These are phyloP conservation scores for Argopecten irradians DNA, from an alignment of 1,140 invertebrate species.

Conservation along the genomic window DNA sequence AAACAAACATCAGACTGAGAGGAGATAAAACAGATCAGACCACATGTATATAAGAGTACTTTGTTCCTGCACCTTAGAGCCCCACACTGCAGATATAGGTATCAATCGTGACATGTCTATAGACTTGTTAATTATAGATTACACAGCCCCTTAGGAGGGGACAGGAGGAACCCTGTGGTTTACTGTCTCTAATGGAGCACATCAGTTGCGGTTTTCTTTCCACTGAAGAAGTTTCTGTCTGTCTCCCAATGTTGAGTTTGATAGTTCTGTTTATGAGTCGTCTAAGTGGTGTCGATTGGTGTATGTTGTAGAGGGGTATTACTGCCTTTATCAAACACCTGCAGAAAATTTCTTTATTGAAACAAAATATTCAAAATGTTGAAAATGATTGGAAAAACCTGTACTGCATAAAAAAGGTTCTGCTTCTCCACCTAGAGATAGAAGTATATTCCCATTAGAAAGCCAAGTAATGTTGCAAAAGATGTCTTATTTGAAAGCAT, in stretches of 20 bases:
- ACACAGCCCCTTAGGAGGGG: neutral
- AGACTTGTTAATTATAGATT: neutral
- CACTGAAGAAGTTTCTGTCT: neutral
- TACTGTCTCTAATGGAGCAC: neutral
- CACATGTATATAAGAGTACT: neutral
- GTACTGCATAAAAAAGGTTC: too few species aligned
- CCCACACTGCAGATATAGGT: neutral
- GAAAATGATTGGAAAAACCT: too few species aligned
- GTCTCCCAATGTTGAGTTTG: neutral
- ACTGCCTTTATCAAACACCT: neutral
- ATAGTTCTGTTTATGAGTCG: neutral
- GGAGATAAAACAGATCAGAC: neutral
- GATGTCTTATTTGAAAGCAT: too few species aligned
- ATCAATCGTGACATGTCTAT: neutral
- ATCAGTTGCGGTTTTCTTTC: neutral
- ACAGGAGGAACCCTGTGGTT: neutral
- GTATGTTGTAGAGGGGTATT: neutral
- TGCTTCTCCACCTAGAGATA: too few species aligned
- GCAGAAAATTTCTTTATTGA: neutral
- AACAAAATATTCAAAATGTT: neutral
- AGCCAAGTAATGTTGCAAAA: too few species aligned
- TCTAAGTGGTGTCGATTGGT: neutral
- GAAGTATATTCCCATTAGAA: too few species aligned
- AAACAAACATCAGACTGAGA: neutral
- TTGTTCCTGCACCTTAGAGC: neutral